Evolutionary conservation across 2,797 vertebrate genomes (phyloP), one percentile per base, ranked within the genome.

Genomic region (Garrulus glandarius): DNA sequence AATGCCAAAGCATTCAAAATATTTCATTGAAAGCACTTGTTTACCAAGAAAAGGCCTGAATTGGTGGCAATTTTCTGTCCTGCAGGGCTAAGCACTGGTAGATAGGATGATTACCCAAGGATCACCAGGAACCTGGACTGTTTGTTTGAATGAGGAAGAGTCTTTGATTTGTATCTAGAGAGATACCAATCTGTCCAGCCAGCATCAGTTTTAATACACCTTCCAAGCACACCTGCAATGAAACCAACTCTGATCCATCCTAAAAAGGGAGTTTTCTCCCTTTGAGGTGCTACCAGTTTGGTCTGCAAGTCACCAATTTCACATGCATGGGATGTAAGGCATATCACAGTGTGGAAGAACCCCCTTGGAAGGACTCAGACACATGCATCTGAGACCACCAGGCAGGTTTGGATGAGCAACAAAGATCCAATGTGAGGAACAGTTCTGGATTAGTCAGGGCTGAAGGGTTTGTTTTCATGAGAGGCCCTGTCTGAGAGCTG

Each of bases 351-450:
- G 29, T 13, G 24, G 19, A 84, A 77, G 34, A 76, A 34, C 8
- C 3, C 11, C 21, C 14, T 7, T 65, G 18, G 39, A 65, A 77
- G 39, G 46, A 80, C 20, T 53, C 4, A 5, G 14, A 29, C 37
- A 60, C 1, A 0, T 5, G 27, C 2, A 0, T 23, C 52, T 69
- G 41, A 75, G 49, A 56, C 12, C 16, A 8, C 5, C 15, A 37
- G 21, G 4, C 16, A 55, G 37, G 22, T 36, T 1, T 68, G 67
- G 49, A 43, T 2, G 3, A 57, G 44, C 9, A 29, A 44, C 21
- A n/a, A 26, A 32, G 26, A 76, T 5, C 6, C 49, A 37, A 18
- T 0, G 0, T 0, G 0, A 60, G 15, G 46, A 63, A 43, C 3
- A 20, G 30, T 10, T 39, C 49, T 17, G 27, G 30, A 71, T 11